Conservation (phyloP, 92 coral and sea anemone genomes). For the Parazoanthus darwini region DNA sequence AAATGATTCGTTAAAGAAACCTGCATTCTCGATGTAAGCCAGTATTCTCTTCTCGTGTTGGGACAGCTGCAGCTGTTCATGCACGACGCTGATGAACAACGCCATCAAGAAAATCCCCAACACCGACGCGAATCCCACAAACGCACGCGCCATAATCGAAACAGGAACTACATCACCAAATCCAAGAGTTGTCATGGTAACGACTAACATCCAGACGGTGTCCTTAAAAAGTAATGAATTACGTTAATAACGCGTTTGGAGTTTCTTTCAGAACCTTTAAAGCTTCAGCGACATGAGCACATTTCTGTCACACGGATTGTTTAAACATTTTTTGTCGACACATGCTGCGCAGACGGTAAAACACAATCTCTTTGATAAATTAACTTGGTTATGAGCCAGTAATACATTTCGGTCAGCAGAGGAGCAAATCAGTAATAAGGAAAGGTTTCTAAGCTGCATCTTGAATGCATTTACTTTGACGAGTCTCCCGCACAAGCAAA, state of each 20-base stretch:
- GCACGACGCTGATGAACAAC: slow-evolving; percentile 89
- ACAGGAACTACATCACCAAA: slow-evolving; percentile 98
- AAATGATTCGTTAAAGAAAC: slow-evolving; percentile 38
- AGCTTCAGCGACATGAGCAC: too few species aligned
- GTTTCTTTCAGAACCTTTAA: background rate
- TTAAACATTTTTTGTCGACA: too few species aligned
- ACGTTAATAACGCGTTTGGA: background rate
- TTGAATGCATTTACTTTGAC: too few species aligned
- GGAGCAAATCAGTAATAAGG: too few species aligned
- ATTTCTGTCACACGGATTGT: too few species aligned
- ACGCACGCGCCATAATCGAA: slow-evolving; percentile 76
- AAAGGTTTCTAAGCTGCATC: too few species aligned
- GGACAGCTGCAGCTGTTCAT: slow-evolving; percentile 88
- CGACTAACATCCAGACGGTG: slow-evolving; percentile 95
- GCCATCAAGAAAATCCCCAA: slow-evolving; percentile 98
- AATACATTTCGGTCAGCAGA: too few species aligned
- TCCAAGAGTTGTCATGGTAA: slow-evolving; percentile 99
- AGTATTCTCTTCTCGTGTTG: slow-evolving; percentile 92
- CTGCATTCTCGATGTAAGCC: slow-evolving; percentile 94
- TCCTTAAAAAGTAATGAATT: slow-evolving; percentile 59
- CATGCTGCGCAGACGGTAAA: too few species aligned
- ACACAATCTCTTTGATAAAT: too few species aligned
- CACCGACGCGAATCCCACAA: slow-evolving; percentile 94
- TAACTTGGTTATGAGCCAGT: too few species aligned
- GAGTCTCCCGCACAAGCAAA: too few species aligned